phyloP scores from a whole-genome alignment of 2,797 vertebrate genomes.

The Potorous gilbertii region DNA sequence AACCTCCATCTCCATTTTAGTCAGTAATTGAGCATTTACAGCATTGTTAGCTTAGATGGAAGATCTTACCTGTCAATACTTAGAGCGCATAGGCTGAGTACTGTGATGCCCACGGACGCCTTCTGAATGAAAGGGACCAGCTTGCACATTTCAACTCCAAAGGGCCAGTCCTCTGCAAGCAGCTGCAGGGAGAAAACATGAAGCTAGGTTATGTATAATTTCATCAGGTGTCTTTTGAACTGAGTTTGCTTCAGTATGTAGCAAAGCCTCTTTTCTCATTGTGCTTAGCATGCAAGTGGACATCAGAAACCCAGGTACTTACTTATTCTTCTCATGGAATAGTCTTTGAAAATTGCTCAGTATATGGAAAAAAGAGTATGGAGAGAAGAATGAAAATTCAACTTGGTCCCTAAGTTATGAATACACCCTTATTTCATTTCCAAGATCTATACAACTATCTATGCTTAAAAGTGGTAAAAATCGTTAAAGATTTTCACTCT shows the following conservation, averaged over 20 bases:
- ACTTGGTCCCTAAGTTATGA: neutral
- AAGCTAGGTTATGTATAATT: slow-evolving; percentile 43
- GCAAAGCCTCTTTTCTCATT: neutral
- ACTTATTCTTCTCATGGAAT: slow-evolving; percentile 25
- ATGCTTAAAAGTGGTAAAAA: neutral
- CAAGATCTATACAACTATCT: neutral
- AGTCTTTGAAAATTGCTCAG: slow-evolving; percentile 37
- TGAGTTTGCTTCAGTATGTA: neutral
- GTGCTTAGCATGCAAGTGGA: neutral
- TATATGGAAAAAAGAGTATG: neutral
- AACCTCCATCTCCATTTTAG: slow-evolving; percentile 9
- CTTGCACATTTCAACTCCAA: slow-evolving; percentile 93
- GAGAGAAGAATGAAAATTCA: neutral
- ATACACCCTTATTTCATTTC: neutral
- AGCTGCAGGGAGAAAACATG: slow-evolving; percentile 85
- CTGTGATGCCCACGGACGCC: slow-evolving; percentile 94
- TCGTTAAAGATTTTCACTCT: neutral
- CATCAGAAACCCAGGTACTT: neutral
- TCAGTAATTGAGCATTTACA: fast-evolving
- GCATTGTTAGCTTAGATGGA: slow-evolving; percentile 18
- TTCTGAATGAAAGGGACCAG: slow-evolving; percentile 96
- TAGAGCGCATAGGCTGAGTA: slow-evolving; percentile 93
- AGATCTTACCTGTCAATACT: slow-evolving; percentile 93
- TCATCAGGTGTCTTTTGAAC: neutral
- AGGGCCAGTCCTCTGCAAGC: slow-evolving; percentile 93